phyloP scores from a whole-genome alignment of 1,140 invertebrate genomes.

The Camponotus vicinus region DNA sequence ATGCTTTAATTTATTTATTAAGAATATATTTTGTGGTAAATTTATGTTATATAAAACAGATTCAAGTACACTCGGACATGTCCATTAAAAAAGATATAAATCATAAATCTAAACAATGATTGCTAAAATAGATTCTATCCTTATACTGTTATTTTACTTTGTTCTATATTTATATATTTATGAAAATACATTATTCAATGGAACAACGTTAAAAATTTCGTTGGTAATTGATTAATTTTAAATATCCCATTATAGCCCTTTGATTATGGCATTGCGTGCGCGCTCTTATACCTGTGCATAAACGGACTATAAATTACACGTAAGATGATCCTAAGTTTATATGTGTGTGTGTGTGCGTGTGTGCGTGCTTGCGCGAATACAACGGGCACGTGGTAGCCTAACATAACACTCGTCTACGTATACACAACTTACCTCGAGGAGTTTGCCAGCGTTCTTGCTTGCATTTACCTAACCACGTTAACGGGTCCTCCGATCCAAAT shows the following conservation, averaged over 20 bases:
- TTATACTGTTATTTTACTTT: background rate
- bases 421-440: conserved; percentile 71
- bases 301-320: conserved; percentile 61
- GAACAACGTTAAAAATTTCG: conserved; percentile 10
- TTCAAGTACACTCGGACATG: background rate
- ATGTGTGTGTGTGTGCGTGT: background rate
- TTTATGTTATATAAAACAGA: background rate
- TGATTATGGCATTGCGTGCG: conserved; percentile 52
- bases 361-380: conserved; percentile 17
- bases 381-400: conserved; percentile 29
- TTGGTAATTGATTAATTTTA: conserved; percentile 46
- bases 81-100: background rate
- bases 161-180: background rate
- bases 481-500: conserved; percentile 75
- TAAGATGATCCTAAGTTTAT: conserved; percentile 44
- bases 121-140: background rate
- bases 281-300: conserved; percentile 15
- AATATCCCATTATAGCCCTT: conserved; percentile 30
- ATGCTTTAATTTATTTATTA: background rate
- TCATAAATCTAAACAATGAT: conserved; percentile 11
- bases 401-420: conserved; percentile 58
- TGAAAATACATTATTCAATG: background rate
- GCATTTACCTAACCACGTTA: conserved; percentile 78
- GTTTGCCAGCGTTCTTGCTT: conserved; percentile 72
- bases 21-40: background rate